Percentiles rank a stretch among this genome's conserved stretches.
These are phyloP conservation scores for Blomia tropicalis DNA, from an alignment of 2,888 invertebrate genomes.

Conservation along the genomic window DNA sequence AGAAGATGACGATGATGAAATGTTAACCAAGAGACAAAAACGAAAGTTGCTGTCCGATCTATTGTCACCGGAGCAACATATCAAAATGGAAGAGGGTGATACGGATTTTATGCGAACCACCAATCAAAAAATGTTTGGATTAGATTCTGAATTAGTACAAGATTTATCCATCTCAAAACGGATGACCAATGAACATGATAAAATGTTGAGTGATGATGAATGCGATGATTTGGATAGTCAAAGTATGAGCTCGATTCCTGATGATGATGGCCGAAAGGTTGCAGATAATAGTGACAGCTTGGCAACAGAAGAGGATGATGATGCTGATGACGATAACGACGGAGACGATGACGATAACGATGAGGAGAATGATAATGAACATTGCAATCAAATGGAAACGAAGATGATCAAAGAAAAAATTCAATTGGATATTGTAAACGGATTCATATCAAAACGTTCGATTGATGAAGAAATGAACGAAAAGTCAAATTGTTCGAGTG, in stretches of 20 bases:
- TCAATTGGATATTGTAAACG: no score
- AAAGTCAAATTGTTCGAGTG: no score
- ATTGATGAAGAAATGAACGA: no score
- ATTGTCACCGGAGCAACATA: not conserved
- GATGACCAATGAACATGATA: not conserved
- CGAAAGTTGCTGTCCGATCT: not conserved
- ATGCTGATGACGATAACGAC: not conserved
- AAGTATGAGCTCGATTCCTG: not conserved
- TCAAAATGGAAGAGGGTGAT: not conserved
- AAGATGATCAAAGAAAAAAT: not conserved
- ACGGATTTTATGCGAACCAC: not conserved
- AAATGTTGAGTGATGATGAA: slow-evolving; percentile 3
- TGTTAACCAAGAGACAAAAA: not conserved
- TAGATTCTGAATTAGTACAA: not conserved
- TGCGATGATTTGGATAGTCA: slow-evolving; percentile 3
- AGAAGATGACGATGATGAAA: not conserved
- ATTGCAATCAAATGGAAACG: not conserved
- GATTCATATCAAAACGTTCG: no score
- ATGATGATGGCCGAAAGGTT: not conserved
- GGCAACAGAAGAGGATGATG: slow-evolving; percentile 2
- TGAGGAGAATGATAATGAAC: not conserved
- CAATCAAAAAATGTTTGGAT: not conserved
- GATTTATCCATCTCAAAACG: not conserved
- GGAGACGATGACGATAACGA: not conserved
- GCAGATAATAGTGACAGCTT: not conserved